Conservation (phyloP, 1,140 invertebrate species). For the Ceratoteleas bidentatus region DNA sequence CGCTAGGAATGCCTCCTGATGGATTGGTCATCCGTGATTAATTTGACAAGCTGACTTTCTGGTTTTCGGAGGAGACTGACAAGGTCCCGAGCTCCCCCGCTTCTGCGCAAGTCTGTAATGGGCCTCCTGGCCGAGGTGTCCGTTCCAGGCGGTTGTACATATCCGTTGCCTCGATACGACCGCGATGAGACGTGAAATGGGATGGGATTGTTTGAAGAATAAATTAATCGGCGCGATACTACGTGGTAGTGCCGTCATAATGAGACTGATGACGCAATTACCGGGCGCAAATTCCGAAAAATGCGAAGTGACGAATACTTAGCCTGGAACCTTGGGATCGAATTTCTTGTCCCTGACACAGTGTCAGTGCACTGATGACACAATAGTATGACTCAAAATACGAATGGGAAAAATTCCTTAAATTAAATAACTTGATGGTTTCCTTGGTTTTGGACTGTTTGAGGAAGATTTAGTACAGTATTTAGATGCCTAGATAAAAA, state of each 20-base stretch:
- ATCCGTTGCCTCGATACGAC: slow-evolving; percentile 69
- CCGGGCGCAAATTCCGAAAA: slow-evolving; percentile 10
- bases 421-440: too few relatives aligned
- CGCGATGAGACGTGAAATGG: slow-evolving; percentile 51
- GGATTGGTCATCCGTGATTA: slow-evolving; percentile 83
- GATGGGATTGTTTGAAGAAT: slow-evolving; percentile 71
- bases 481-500: too few relatives aligned
- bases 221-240: slow-evolving; percentile 74
- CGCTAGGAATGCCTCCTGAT: slow-evolving; percentile 81
- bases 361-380: too few relatives aligned
- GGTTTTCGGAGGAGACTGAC: slow-evolving; percentile 79
- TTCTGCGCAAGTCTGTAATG: slow-evolving; percentile 69
- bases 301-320: not conserved
- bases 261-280: slow-evolving; percentile 50
- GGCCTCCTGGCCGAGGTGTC: slow-evolving; percentile 64
- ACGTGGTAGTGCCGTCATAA: slow-evolving; percentile 36
- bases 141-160: slow-evolving; percentile 61
- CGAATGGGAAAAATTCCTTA: too few relatives aligned
- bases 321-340: slow-evolving; percentile 8
- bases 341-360: slow-evolving; percentile 20
- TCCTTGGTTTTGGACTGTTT: too few relatives aligned
- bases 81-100: slow-evolving; percentile 73
- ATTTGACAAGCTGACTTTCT: slow-evolving; percentile 83
- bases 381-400: too few relatives aligned
- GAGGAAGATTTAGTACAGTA: too few relatives aligned